Conservation (phyloP, 2,797 vertebrate genomes). For the Rhinoraja longicauda region DNA sequence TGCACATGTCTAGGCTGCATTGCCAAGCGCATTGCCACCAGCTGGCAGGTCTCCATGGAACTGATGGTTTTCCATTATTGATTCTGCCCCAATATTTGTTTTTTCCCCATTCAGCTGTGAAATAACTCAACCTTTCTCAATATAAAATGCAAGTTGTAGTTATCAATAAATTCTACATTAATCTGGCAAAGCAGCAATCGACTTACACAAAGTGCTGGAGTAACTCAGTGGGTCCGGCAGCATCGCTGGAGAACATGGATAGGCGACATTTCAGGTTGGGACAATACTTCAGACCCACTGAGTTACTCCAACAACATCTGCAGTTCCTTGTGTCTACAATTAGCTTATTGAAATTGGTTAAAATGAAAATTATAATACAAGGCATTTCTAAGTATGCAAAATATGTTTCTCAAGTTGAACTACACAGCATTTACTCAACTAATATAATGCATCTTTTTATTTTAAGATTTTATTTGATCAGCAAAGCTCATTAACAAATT, state of each 20-base stretch:
- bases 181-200: not conserved
- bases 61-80: not conserved
- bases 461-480: not conserved
- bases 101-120: not conserved
- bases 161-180: not conserved
- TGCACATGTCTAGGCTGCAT: too few species aligned
- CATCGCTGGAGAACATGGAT: too few species aligned
- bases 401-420: not conserved
- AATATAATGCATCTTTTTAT: not conserved
- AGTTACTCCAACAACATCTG: too few species aligned
- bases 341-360: not conserved
- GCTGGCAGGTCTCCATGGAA: too few species aligned
- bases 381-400: not conserved
- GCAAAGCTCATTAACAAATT: not conserved
- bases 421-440: not conserved
- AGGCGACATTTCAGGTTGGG: too few species aligned
- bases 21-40: too few species aligned
- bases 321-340: not conserved
- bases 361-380: slow-evolving; percentile 9
- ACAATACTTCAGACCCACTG: too few species aligned
- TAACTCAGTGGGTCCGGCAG: too few species aligned
- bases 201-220: not conserved
- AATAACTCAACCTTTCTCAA: not conserved
- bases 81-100: not conserved
- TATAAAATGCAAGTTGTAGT: not conserved